phyloP scores from a whole-genome alignment of 2,797 vertebrate species.

The Intellagama lesueurii region DNA sequence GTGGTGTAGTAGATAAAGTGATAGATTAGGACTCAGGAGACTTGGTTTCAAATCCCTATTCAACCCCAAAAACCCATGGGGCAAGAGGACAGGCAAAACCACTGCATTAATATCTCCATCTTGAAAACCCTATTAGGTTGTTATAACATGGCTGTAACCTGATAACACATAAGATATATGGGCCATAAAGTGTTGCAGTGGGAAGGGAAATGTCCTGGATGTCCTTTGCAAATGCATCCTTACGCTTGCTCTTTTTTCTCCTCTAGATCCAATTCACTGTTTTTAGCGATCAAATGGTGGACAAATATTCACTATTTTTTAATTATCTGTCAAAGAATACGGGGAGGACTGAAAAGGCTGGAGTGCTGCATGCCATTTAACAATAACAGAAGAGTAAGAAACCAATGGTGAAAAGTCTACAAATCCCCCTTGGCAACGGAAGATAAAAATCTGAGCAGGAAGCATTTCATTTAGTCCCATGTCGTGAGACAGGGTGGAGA shows the following conservation, averaged over 20 bases:
- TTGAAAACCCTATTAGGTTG: too few species aligned
- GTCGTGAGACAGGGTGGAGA: too few species aligned
- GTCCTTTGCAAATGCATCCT: neutral
- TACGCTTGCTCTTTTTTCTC: neutral
- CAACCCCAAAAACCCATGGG: too few species aligned
- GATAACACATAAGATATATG: too few species aligned
- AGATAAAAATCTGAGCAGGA: neutral
- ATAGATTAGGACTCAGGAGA: too few species aligned
- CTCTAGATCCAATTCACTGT: neutral
- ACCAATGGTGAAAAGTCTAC: neutral
- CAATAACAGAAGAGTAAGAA: neutral
- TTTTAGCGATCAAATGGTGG: conserved; percentile 42
- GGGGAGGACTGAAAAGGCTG: neutral
- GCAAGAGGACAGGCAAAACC: too few species aligned
- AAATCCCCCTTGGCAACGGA: neutral
- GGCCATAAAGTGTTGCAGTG: neutral
- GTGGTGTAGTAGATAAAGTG: too few species aligned
- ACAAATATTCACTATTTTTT: conserved; percentile 42
- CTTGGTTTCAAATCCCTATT: too few species aligned
- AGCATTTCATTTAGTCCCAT: neutral
- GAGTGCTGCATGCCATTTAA: neutral
- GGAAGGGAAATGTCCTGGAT: neutral
- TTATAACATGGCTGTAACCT: too few species aligned
- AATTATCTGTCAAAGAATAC: neutral
- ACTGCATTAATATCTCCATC: too few species aligned